phyloP scores from a whole-genome alignment of 2,888 invertebrate genomes.

The Sarcophaga subvicina region DNA sequence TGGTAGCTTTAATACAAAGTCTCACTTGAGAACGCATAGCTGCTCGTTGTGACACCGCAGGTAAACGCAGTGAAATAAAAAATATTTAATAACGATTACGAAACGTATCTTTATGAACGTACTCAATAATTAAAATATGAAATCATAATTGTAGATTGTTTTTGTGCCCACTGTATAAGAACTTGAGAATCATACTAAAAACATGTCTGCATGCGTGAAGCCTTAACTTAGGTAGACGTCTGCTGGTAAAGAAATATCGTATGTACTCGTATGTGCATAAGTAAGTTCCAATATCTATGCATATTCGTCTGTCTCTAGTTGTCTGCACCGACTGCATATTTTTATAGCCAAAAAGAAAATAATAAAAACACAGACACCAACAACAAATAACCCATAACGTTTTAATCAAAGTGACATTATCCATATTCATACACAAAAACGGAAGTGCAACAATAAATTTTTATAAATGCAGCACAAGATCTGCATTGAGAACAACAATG shows the following conservation, averaged over 20 bases:
- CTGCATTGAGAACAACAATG: constrained; percentile 51
- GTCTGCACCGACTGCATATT: constrained; percentile 39
- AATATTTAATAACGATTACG: too few relatives aligned
- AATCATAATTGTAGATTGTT: not conserved
- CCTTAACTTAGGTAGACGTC: constrained; percentile 32
- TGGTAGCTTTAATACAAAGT: too few relatives aligned
- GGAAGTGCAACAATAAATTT: constrained; percentile 68
- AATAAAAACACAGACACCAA: not conserved
- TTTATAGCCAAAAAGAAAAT: constrained; percentile 32
- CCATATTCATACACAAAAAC: constrained; percentile 65
- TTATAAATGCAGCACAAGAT: constrained; percentile 58
- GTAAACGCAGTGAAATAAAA: too few relatives aligned
- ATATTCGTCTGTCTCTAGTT: not conserved
- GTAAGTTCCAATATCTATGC: not conserved
- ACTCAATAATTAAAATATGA: not conserved
- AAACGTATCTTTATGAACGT: too few relatives aligned
- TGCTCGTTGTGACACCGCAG: too few relatives aligned
- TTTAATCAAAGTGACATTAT: constrained; percentile 70
- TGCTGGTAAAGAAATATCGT: constrained; percentile 21
- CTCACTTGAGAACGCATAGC: too few relatives aligned
- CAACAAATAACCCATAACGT: constrained; percentile 66
- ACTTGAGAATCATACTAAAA: not conserved
- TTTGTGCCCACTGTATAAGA: constrained; percentile 11
- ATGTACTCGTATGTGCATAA: constrained; percentile 7
- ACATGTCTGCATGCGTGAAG: constrained; percentile 6